phyloP scores from a whole-genome alignment of 2,888 invertebrate genomes.

The Drosophila putrida region DNA sequence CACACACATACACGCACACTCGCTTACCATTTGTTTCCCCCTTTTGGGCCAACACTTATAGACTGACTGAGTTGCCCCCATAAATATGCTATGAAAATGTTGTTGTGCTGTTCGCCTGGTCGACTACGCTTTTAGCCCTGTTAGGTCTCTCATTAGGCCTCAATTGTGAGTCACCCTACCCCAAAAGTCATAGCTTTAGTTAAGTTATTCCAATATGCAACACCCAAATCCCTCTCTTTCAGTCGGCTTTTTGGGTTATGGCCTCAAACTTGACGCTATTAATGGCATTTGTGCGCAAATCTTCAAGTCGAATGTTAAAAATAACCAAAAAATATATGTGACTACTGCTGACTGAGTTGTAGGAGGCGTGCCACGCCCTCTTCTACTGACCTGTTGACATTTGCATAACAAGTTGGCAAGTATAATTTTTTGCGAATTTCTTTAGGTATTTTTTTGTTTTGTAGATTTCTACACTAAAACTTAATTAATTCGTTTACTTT shows the following conservation, averaged over 20 bases:
- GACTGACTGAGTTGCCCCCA: conserved; percentile 55
- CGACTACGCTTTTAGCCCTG: conserved; percentile 12
- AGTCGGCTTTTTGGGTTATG: conserved; percentile 33
- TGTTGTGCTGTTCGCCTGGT: conserved; percentile 63
- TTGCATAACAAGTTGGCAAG: conserved; percentile 57
- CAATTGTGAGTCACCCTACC: conserved; percentile 64
- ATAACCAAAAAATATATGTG: conserved; percentile 51
- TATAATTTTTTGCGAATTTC: conserved; percentile 31
- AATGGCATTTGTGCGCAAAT: conserved; percentile 67
- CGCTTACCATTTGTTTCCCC: background rate
- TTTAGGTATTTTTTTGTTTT: conserved; percentile 38
- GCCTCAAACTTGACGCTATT: conserved; percentile 55
- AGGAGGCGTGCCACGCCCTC: conserved; percentile 19
- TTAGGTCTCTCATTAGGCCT: conserved; percentile 26
- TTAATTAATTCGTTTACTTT: conserved; percentile 67
- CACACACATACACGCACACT: conserved; percentile 15
- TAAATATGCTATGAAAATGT: conserved; percentile 71
- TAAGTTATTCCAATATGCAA: conserved; percentile 42
- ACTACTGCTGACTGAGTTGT: background rate
- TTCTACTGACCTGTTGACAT: conserved; percentile 72
- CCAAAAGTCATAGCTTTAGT: conserved; percentile 17
- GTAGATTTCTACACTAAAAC: conserved; percentile 49
- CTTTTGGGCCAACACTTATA: conserved; percentile 1
- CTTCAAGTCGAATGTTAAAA: conserved; percentile 60
- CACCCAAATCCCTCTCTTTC: background rate